Conservation (phyloP, 2,888 invertebrate species). For the Amiota mariae region DNA sequence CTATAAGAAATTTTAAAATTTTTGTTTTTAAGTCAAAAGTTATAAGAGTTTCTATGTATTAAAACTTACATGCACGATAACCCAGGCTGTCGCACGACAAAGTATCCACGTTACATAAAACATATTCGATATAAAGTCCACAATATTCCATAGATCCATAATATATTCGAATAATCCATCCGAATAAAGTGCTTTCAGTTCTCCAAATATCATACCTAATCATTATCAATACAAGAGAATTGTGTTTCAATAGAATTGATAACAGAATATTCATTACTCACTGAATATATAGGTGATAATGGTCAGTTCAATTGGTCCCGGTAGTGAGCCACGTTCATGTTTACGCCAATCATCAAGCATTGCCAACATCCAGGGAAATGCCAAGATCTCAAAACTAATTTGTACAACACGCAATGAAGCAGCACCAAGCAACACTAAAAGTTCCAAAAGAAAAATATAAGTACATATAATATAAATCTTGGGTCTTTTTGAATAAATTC, state of each 20-base stretch:
- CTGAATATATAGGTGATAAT: conserved; percentile 92
- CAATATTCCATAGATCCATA: conserved; percentile 97
- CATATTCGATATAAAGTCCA: conserved; percentile 96
- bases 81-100: conserved; percentile 90
- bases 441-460: background rate
- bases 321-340: conserved; percentile 84
- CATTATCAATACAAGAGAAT: background rate
- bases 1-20: conserved; percentile 72
- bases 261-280: conserved; percentile 73
- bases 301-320: conserved; percentile 86
- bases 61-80: conserved; percentile 85
- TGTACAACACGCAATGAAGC: conserved; percentile 95
- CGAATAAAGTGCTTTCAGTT: conserved; percentile 92
- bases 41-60: background rate
- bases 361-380: conserved; percentile 83
- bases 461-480: background rate
- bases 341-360: conserved; percentile 85
- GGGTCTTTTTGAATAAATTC: background rate
- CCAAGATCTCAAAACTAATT: conserved; percentile 84
- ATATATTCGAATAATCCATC: conserved; percentile 93
- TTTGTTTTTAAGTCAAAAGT: background rate
- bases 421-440: conserved; percentile 88
- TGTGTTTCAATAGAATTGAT: background rate
- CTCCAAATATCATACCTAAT: conserved; percentile 93
- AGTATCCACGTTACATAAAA: conserved; percentile 96